These are phyloP conservation scores for Atta cephalotes DNA, from an alignment of 1,140 invertebrate species.

Conservation along the genomic window DNA sequence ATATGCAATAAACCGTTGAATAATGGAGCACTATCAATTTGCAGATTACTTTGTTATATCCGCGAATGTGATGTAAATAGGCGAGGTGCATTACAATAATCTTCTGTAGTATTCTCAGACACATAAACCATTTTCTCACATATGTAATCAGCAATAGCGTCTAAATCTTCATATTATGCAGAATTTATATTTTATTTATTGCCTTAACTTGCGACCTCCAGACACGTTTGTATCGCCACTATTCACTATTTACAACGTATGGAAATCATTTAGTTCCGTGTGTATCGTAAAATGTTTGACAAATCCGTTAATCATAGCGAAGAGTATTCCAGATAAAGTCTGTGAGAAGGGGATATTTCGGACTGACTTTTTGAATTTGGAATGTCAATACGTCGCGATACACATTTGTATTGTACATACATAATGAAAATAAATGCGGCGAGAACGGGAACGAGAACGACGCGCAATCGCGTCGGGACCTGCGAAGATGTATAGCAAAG, in stretches of 20 bases:
- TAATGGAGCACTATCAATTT: constrained; percentile 48
- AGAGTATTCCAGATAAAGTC: not conserved
- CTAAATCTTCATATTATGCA: constrained; percentile 37
- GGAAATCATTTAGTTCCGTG: constrained; percentile 22
- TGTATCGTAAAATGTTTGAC: constrained; percentile 15
- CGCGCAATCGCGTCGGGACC: not conserved
- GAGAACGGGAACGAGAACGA: constrained; percentile 7
- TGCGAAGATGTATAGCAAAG: not conserved
- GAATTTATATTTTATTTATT: constrained; percentile 53
- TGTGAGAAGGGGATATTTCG: not conserved
- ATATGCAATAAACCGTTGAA: constrained; percentile 53
- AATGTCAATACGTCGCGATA: constrained; percentile 31
- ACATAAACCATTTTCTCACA: constrained; percentile 41
- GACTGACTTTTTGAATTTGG: constrained; percentile 10
- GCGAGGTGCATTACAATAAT: constrained; percentile 44
- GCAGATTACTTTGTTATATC: constrained; percentile 57
- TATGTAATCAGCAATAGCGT: constrained; percentile 49
- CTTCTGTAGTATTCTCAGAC: constrained; percentile 53
- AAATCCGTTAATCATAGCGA: constrained; percentile 26
- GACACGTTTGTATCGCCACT: not conserved
- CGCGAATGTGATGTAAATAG: constrained; percentile 45
- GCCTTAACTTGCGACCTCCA: constrained; percentile 18
- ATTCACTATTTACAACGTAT: constrained; percentile 29
- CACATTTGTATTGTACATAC: constrained; percentile 43
- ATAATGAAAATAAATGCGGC: constrained; percentile 8